Conservation (phyloP, 2,888 invertebrate genomes). For the Minunthozetes semirufus region DNA sequence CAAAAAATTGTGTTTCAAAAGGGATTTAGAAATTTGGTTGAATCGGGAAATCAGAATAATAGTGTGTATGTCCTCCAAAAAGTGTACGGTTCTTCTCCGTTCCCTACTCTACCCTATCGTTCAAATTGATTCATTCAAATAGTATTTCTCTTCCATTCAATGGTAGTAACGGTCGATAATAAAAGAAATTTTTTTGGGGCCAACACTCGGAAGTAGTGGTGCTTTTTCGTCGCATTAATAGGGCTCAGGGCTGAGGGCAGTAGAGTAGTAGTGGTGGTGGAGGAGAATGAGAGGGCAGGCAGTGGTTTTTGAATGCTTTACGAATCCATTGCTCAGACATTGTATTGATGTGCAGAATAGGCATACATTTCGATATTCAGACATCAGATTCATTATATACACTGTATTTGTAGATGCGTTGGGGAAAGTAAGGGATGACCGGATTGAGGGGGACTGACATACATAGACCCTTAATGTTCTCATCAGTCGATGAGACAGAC, state of each 20-base stretch:
- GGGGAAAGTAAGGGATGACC: not conserved
- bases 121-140: not conserved
- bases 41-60: not conserved
- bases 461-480: constrained; percentile 14
- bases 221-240: not conserved
- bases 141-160: not conserved
- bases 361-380: not conserved
- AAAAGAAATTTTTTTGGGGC: constrained; percentile 17
- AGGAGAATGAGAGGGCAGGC: not conserved
- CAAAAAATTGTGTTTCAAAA: not conserved
- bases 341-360: not conserved
- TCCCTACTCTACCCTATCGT: not conserved
- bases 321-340: not conserved
- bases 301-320: not conserved
- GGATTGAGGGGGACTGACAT: not conserved
- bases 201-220: constrained; percentile 30
- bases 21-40: constrained; percentile 2
- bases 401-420: not conserved
- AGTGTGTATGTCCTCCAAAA: not conserved
- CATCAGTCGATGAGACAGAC: not conserved
- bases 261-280: not conserved
- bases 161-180: constrained; percentile 23
- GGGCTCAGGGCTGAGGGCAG: not conserved
- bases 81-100: constrained; percentile 5
- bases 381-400: not conserved